Percentiles rank a stretch among this genome's conserved stretches.
phyloP scores from a whole-genome alignment of 2,797 vertebrate species.

The Urophycis tenuis region DNA sequence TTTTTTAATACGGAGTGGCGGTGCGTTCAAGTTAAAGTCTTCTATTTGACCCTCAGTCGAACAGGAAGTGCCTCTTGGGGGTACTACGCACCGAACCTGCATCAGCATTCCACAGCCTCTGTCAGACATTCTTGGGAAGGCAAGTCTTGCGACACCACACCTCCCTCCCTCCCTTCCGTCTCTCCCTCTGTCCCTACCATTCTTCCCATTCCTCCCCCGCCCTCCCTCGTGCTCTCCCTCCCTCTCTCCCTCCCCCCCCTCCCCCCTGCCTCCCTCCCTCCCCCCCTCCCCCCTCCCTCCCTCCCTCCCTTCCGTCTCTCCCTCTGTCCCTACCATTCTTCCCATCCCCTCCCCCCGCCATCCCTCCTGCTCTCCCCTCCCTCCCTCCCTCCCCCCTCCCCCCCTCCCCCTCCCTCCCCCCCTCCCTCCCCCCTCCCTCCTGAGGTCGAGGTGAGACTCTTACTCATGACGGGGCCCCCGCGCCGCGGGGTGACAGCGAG shows the following conservation, averaged over 20 bases:
- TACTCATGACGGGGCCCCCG: not conserved
- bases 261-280: no score
- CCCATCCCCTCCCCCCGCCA: not conserved
- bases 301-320: not conserved
- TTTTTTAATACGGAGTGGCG: not conserved
- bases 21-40: not conserved
- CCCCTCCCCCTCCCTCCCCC: not conserved
- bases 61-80: not conserved
- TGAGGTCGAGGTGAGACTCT: not conserved
- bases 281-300: not conserved
- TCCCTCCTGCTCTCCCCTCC: not conserved
- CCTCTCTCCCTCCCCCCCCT: not conserved
- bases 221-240: not conserved
- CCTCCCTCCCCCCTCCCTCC: not conserved
- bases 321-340: not conserved
- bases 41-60: not conserved
- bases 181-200: not conserved
- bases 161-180: not conserved
- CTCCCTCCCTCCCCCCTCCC: not conserved
- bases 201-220: not conserved
- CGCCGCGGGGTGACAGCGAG: not conserved
- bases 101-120: conserved; percentile 46
- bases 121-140: conserved; percentile 51
- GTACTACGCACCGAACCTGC: conserved; percentile 17
- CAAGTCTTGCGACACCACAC: conserved; percentile 28